phyloP scores from a whole-genome alignment of 2,113 vertebrate genomes.

The Pterocles orientalis region DNA sequence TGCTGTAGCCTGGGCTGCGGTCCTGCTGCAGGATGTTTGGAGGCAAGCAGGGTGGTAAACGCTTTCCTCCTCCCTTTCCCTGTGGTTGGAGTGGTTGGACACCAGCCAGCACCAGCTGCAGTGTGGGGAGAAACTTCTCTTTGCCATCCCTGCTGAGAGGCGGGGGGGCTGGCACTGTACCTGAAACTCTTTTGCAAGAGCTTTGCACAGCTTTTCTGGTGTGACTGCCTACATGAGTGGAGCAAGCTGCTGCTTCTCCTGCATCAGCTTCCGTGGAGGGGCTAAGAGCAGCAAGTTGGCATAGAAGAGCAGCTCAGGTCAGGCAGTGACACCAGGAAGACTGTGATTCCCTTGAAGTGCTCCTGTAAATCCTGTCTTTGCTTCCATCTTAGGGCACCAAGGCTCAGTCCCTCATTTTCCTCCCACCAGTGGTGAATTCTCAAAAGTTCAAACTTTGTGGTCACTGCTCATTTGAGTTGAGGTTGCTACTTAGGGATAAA shows the following conservation, averaged over 20 bases:
- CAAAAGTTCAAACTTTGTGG: background rate
- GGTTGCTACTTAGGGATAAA: background rate
- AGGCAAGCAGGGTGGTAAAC: fast-evolving
- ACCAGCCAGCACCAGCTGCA: background rate
- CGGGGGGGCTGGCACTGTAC: background rate
- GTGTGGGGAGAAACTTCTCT: background rate
- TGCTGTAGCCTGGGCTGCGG: background rate
- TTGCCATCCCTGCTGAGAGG: background rate
- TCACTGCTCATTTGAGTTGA: background rate
- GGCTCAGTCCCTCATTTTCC: background rate
- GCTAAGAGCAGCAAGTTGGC: background rate
- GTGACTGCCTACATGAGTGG: background rate
- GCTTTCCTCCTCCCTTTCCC: background rate
- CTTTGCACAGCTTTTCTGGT: background rate
- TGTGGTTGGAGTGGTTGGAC: background rate
- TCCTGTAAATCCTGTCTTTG: background rate
- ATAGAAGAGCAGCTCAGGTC: background rate
- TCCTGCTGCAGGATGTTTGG: background rate
- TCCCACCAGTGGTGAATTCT: background rate
- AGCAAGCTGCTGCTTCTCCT: background rate
- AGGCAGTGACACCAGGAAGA: background rate
- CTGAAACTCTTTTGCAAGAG: background rate
- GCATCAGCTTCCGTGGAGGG: background rate
- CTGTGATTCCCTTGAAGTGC: background rate
- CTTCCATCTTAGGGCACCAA: background rate